Evolutionary conservation across 35 echinoderm and acorn worm species (phyloP), one percentile per base, ranked within the genome.

Genomic region (Lytechinus pictus): DNA sequence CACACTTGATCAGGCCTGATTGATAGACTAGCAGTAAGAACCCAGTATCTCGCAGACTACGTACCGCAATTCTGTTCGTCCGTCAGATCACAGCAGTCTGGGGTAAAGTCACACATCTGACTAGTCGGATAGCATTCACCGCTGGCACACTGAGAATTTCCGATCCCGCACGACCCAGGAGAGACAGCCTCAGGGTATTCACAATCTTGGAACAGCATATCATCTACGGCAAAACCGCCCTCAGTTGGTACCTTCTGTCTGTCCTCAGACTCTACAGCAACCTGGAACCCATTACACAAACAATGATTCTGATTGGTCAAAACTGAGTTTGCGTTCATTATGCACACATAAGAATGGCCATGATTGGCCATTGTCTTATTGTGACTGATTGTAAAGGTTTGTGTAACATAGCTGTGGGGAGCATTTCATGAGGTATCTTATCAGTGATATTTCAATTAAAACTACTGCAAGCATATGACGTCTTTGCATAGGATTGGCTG

Each of bases 201-300:
- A 93, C 98, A 99, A 53, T 94, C 87, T 57, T 97, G 96, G 92
- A 99, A 97, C 0, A 96, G 55, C 27, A 99, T 57, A 54, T 99
- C 98, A 87, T 99, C 98, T 16, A 99, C 92, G 14, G 98, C 98
- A 86, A 97, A 96, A n/a, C 97, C 98, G 33, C 95, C 95, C 51
- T 94, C 95, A 44, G 58, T 66, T 51, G 96, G 52, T 6, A 92
- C 88, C 13, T 61, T 13, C 55, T 96, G 97, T 44, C 95, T 79
- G 66, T 97, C 95, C 91, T 97, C 96, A 0, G 95, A 94, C 28
- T 97, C 95, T 16, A 99, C 87, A 27, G 95, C 92, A 27, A 98
- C 55, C 97, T 98, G 44, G 9, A 44, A 44, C 33, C 33, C 33
- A 44, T 44, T 44, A 44, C 33, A 44, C 33, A 44, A 44, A 44